phyloP scores from a whole-genome alignment of 2,797 vertebrate genomes.

The Tenualosa thibaudeaui region DNA sequence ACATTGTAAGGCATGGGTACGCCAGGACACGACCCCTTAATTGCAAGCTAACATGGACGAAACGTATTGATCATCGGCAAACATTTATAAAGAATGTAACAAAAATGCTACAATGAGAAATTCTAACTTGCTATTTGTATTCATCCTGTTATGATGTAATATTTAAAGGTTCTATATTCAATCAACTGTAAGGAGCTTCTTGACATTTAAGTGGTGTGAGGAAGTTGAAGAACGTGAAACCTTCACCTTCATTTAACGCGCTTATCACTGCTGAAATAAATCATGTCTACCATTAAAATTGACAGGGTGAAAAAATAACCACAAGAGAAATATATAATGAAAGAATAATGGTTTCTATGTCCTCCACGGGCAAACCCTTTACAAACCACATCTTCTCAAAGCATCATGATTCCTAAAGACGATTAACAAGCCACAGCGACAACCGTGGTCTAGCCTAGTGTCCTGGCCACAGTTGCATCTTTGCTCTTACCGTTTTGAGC shows the following conservation, averaged over 20 bases:
- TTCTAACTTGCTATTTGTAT: neutral
- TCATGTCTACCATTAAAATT: neutral
- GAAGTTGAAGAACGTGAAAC: neutral
- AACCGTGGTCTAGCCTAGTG: constrained; percentile 27
- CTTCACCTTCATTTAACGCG: neutral
- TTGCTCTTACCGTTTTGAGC: constrained; percentile 79
- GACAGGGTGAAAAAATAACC: neutral
- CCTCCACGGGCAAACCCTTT: constrained; percentile 1
- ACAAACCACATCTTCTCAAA: constrained; percentile 21
- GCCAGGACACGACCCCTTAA: constrained; percentile 20
- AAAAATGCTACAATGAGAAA: neutral
- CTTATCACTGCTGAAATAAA: neutral
- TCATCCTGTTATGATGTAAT: neutral
- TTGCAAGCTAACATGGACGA: neutral
- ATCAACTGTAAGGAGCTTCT: neutral
- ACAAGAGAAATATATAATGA: neutral
- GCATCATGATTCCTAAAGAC: constrained; percentile 23
- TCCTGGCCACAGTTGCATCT: constrained; percentile 39
- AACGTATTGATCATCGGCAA: neutral
- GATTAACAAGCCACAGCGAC: constrained; percentile 21
- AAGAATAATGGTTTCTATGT: constrained; percentile 5
- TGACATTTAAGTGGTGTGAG: neutral
- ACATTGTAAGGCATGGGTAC: constrained; percentile 1
- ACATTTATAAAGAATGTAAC: neutral
- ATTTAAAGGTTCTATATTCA: neutral